A percentile compares a stretch with the other conserved stretches of the same genome.
These are phyloP conservation scores for Zeuzera pyrina DNA, from an alignment of 2,888 invertebrate genomes.

Conservation along the genomic window DNA sequence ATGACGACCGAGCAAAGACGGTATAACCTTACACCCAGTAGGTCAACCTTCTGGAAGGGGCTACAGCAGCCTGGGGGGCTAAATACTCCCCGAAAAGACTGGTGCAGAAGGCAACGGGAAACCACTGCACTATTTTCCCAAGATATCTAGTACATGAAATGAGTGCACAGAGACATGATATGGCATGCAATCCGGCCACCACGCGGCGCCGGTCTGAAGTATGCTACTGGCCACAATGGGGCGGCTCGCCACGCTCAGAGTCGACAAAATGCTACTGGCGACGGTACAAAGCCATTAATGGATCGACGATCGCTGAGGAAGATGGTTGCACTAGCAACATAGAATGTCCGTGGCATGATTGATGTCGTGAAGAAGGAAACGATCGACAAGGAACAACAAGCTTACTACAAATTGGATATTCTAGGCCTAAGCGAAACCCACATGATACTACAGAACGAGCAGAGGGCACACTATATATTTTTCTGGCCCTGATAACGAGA, in stretches of 20 bases:
- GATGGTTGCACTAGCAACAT: too few species aligned
- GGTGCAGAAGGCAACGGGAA: conserved; percentile 15
- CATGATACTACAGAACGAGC: conserved; percentile 1
- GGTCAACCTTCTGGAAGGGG: conserved; percentile 3
- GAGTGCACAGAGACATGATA: too few species aligned
- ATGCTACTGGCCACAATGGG: too few species aligned
- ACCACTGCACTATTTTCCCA: conserved; percentile 11
- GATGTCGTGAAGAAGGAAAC: neutral
- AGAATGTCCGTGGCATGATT: conserved; percentile 3
- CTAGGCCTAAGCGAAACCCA: conserved; percentile 2
- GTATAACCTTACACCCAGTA: conserved; percentile 1
- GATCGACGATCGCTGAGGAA: conserved; percentile 1
- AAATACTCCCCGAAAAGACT: conserved; percentile 11
- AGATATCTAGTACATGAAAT: too few species aligned
- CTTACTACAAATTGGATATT: conserved; percentile 3
- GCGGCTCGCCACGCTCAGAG: too few species aligned
- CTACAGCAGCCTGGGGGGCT: conserved; percentile 7
- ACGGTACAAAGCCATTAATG: too few species aligned
- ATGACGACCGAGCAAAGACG: conserved; percentile 15
- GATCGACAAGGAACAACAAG: conserved; percentile 1
- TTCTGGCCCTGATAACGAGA: neutral
- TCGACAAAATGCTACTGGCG: too few species aligned
- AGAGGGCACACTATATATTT: conserved; percentile 1
- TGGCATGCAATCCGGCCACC: too few species aligned
- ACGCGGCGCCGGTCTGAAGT: too few species aligned